A percentile compares a stretch with the other conserved stretches of the same genome.
phyloP scores from a whole-genome alignment of 2,797 vertebrate species.

The Lates japonicus region DNA sequence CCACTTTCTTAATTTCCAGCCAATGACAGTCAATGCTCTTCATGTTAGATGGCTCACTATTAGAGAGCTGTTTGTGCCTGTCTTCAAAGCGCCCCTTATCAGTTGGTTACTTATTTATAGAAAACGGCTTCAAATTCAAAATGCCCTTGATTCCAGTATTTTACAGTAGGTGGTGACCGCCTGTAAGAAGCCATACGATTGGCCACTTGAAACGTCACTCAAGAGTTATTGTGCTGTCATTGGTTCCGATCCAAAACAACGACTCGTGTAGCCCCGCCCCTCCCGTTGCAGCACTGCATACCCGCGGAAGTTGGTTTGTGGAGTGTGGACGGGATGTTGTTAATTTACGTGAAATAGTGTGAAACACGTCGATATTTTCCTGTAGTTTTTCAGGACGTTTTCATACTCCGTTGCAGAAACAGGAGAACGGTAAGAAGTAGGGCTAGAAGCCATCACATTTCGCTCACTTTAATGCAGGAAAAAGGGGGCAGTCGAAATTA shows the following conservation, averaged over 20 bases:
- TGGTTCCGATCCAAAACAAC: constrained; percentile 56
- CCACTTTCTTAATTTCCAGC: neutral
- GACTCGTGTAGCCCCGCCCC: neutral
- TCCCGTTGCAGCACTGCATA: fast-evolving
- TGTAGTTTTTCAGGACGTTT: neutral
- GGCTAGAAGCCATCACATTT: neutral
- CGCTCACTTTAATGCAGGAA: neutral
- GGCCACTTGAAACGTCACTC: constrained; percentile 55
- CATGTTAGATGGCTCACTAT: neutral
- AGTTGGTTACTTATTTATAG: constrained; percentile 69
- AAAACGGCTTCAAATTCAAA: constrained; percentile 77
- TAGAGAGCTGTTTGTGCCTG: constrained; percentile 19
- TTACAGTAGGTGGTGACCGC: neutral
- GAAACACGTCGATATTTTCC: constrained; percentile 15
- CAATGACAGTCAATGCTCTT: constrained; percentile 9
- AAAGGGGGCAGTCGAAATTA: constrained; percentile 30
- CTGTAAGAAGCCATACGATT: constrained; percentile 42
- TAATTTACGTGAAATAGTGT: constrained; percentile 48
- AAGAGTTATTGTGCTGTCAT: constrained; percentile 3
- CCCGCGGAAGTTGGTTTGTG: constrained; percentile 78
- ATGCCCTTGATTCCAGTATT: constrained; percentile 1
- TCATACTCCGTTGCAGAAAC: constrained; percentile 19
- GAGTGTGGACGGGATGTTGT: constrained; percentile 43
- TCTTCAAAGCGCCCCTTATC: constrained; percentile 45
- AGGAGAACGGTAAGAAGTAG: constrained; percentile 31